Evolutionary conservation across 1,140 invertebrate species (phyloP).

Genomic region (Formica exsecta): DNA sequence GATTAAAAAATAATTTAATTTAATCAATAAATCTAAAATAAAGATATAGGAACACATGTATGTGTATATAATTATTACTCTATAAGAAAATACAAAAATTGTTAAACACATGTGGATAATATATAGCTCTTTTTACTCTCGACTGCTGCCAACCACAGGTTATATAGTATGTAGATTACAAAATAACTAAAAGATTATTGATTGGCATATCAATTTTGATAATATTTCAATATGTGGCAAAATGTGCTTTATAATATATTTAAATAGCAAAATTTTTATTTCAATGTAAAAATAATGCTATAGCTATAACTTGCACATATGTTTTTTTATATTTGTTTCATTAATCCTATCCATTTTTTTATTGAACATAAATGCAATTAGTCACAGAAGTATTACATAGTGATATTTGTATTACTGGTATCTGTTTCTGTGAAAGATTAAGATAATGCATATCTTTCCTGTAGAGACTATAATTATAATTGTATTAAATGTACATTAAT

Average conservation of each 20-base stretch:
- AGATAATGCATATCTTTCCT: neutral
- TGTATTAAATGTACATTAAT: conserved; percentile 35
- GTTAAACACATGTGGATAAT: neutral
- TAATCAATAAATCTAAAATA: neutral
- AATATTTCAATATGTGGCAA: neutral
- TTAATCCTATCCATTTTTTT: neutral
- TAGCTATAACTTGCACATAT: neutral
- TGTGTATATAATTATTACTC: neutral
- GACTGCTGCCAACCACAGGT: too few relatives aligned
- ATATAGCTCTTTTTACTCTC: neutral
- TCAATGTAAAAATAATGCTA: conserved; percentile 10
- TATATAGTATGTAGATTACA: neutral
- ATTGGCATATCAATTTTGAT: conserved; percentile 5
- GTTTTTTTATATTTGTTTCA: conserved; percentile 18
- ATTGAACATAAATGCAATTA: conserved; percentile 23
- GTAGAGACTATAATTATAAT: neutral
- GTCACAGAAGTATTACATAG: conserved; percentile 18
- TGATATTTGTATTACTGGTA: conserved; percentile 56
- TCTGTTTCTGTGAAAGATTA: neutral
- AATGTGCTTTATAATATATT: neutral
- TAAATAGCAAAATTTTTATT: neutral
- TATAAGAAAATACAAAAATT: conserved; percentile 23
- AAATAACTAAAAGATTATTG: conserved; percentile 6
- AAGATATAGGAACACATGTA: conserved; percentile 17
- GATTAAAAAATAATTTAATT: neutral